A percentile compares a stretch with the other conserved stretches of the same genome.
phyloP scores from a whole-genome alignment of 2,888 invertebrate genomes.

The Agapostemon virescens region DNA sequence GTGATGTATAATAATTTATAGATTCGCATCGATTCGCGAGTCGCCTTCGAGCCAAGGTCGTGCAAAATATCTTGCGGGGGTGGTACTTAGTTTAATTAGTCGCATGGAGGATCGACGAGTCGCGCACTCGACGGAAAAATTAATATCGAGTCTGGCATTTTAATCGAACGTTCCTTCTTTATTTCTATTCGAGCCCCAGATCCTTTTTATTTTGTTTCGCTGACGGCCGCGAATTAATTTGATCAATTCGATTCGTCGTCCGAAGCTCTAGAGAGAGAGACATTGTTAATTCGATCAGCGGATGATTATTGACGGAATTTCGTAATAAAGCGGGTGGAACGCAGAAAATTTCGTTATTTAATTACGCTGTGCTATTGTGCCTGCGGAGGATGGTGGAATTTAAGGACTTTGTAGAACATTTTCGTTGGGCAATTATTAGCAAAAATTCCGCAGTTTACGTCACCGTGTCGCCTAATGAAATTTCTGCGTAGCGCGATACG shows the following conservation, averaged over 20 bases:
- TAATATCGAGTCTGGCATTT: conserved; percentile 16
- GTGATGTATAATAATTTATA: background rate
- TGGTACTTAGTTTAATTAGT: conserved; percentile 38
- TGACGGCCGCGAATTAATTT: conserved; percentile 14
- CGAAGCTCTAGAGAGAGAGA: background rate
- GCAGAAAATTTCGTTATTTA: conserved; percentile 63
- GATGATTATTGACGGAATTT: conserved; percentile 61
- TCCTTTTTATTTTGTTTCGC: background rate
- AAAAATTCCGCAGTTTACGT: conserved; percentile 39
- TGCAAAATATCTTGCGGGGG: background rate
- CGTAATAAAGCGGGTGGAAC: conserved; percentile 58
- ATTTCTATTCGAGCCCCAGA: background rate
- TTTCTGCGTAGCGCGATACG: conserved; percentile 20
- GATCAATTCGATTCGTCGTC: conserved; percentile 4
- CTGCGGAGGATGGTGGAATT: conserved; percentile 43
- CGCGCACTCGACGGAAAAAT: conserved; percentile 15
- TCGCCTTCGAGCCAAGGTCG: background rate
- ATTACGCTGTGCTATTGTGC: conserved; percentile 50
- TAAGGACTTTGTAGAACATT: conserved; percentile 49
- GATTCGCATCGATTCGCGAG: background rate
- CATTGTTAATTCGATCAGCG: conserved; percentile 46
- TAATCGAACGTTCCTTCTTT: conserved; percentile 5
- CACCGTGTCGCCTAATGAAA: conserved; percentile 25
- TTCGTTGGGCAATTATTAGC: conserved; percentile 53
- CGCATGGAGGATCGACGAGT: conserved; percentile 1